Conservation (phyloP, 2,113 vertebrate genomes). For the Sorex araneus region DNA sequence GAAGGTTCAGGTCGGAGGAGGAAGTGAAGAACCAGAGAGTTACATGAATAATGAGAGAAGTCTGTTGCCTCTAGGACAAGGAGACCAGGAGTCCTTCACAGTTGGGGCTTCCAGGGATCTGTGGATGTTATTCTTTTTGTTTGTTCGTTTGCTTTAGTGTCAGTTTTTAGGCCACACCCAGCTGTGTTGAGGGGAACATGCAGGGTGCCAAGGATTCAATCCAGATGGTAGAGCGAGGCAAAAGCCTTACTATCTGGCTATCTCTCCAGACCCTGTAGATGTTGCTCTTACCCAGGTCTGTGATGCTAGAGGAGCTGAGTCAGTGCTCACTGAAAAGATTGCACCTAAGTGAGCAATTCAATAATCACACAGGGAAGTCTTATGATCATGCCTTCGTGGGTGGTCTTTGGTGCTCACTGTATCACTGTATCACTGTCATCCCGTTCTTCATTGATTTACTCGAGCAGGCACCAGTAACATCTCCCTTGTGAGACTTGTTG, state of each 20-base stretch:
- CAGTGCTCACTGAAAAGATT: neutral
- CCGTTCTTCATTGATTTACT: no score
- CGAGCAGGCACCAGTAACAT: no score
- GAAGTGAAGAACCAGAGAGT: neutral
- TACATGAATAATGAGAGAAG: neutral
- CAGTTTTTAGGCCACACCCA: no score
- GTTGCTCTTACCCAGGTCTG: neutral
- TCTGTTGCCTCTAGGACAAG: neutral
- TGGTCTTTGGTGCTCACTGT: neutral
- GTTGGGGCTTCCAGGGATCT: neutral
- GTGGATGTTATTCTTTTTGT: no score
- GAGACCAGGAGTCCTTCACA: neutral
- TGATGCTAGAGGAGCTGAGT: neutral
- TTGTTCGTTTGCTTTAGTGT: no score
- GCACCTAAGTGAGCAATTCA: neutral
- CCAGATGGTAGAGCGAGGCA: no score
- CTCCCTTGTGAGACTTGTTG: no score
- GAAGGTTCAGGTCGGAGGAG: neutral
- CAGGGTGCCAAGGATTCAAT: no score
- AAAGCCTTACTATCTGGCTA: no score
- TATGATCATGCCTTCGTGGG: neutral
- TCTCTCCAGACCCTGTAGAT: neutral
- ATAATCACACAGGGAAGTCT: neutral
- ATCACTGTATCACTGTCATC: no score
- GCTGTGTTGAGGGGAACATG: no score